Percentiles rank a stretch among this genome's conserved stretches.
These are phyloP conservation scores for Cactoblastis cactorum DNA, from an alignment of 2,888 invertebrate genomes.

Conservation along the genomic window DNA sequence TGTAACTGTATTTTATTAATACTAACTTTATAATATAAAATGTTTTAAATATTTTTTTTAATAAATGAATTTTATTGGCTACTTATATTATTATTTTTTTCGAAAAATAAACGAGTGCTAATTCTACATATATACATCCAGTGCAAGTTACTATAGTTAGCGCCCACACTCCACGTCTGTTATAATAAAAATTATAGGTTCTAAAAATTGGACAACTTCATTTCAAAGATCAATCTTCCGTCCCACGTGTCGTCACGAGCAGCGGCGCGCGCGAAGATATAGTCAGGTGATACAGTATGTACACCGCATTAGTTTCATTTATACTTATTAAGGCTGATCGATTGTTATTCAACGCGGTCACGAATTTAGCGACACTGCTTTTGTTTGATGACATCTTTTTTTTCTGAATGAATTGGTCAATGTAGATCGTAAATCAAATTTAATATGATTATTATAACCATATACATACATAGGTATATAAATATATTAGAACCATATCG, in stretches of 20 bases:
- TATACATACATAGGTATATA: no score
- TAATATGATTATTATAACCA: no score
- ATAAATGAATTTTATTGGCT: no score
- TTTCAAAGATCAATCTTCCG: conserved; percentile 62
- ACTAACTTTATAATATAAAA: no score
- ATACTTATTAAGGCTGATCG: conserved; percentile 37
- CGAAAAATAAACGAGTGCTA: no score
- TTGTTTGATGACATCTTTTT: background rate
- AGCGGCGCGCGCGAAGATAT: conserved; percentile 24
- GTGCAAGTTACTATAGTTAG: conserved; percentile 25
- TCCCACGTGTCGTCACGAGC: conserved; percentile 62
- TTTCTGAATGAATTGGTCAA: background rate
- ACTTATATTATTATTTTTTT: no score
- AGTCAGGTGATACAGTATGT: background rate
- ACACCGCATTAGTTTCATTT: conserved; percentile 12
- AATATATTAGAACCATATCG: no score
- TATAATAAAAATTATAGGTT: conserved; percentile 55
- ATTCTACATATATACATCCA: background rate
- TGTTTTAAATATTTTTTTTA: no score
- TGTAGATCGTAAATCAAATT: no score
- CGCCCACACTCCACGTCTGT: conserved; percentile 42
- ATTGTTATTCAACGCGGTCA: conserved; percentile 22
- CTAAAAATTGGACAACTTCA: conserved; percentile 65
- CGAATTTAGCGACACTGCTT: conserved; percentile 1
- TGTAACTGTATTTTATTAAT: no score